phyloP scores from a whole-genome alignment of 2,113 vertebrate genomes.

The Clupea harengus region DNA sequence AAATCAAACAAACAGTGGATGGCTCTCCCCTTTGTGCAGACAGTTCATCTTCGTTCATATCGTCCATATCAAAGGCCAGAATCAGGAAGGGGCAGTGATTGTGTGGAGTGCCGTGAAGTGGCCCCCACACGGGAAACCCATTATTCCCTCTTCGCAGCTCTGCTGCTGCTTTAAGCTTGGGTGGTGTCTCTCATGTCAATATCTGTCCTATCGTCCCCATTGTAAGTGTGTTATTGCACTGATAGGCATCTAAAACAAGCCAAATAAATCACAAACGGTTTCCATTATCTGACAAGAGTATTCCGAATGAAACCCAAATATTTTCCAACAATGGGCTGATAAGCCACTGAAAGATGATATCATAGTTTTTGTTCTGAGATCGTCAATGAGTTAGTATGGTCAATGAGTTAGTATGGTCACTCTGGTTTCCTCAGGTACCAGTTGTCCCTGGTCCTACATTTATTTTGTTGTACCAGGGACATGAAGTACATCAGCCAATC shows the following conservation, averaged over 20 bases:
- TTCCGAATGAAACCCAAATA: slow-evolving; percentile 29
- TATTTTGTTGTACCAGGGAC: no score
- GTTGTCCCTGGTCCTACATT: no score
- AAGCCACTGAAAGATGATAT: slow-evolving; percentile 28
- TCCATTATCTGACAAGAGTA: slow-evolving; percentile 23
- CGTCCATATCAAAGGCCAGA: slow-evolving; percentile 40
- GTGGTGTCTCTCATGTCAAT: slow-evolving; percentile 22
- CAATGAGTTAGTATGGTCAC: not conserved
- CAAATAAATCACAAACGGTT: slow-evolving; percentile 27
- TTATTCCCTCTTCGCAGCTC: not conserved
- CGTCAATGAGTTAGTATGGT: not conserved
- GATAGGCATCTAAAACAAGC: slow-evolving; percentile 37
- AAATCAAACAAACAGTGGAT: slow-evolving; percentile 51
- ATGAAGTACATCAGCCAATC: no score
- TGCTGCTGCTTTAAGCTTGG: not conserved
- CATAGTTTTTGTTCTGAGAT: not conserved
- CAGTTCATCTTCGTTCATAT: slow-evolving; percentile 28
- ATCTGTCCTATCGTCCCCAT: slow-evolving; percentile 16
- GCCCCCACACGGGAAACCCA: slow-evolving; percentile 15
- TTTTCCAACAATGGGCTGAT: slow-evolving; percentile 10
- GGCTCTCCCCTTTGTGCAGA: slow-evolving; percentile 22
- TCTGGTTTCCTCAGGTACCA: not conserved
- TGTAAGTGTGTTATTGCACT: slow-evolving; percentile 16
- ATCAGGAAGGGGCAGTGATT: slow-evolving; percentile 8
- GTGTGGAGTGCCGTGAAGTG: slow-evolving; percentile 20